Evolutionary conservation across 2,797 vertebrate species (phyloP), one percentile per base, ranked within the genome.

Genomic region (Coregonus suidteri): DNA sequence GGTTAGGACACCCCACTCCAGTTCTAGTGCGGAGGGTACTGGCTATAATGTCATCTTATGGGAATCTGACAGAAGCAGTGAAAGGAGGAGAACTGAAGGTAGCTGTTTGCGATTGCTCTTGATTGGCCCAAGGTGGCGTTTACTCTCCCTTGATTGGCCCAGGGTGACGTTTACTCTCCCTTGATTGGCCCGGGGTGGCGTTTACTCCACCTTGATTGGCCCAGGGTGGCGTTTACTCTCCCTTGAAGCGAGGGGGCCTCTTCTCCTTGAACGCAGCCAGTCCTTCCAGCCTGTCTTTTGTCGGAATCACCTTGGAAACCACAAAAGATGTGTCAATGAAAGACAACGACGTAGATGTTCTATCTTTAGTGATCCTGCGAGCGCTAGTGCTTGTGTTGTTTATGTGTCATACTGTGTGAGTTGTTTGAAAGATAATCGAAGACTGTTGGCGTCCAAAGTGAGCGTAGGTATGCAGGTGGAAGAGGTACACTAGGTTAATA

Each of bases 261-360:
- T 99, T 99, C 90, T 99, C 98, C 90, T 96, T 99, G 93, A 99
- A 99, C 0, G 98, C 97, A 83, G 95, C 89, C 88, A 99, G 93
- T 83, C 98, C 98, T 93, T 99, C 98, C 85, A 98, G 85, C 74
- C 98, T 95, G 90, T 99, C 98, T 91, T 99, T 98, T 5, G 98
- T 99, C 75, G 97, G 96, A 79, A 99, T 98, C 83, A 97, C 97
- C 98, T 99, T 87, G 53, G 89, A 94, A 62, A 84, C 64, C 77
- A 62, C 7, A 85, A 11, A 84, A 25, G 52, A 53, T 4, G 13
- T 20, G 9, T 75, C 37, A 82, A 75, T 25, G 30, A 54, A 72
- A 64, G 34, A 34, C 20, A 9, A 66, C 14, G 6, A 41, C 4
- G 7, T 41, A 4, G 11, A n/a, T 54, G 7, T 35, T 73, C 59